phyloP scores from a whole-genome alignment of 92 coral and sea anemone genomes.

The Heliopora coerulea region DNA sequence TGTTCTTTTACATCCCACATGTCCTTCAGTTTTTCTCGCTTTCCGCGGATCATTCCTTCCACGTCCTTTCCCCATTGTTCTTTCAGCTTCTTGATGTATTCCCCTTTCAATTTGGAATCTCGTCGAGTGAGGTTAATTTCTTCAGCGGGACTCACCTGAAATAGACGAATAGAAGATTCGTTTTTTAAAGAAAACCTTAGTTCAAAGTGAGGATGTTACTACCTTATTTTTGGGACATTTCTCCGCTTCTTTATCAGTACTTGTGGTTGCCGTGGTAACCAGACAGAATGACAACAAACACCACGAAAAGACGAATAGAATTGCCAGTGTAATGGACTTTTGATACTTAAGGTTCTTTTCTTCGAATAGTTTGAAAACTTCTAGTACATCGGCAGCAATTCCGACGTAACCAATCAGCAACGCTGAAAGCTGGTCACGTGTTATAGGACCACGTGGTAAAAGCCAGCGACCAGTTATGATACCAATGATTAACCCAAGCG shows the following conservation, averaged over 20 bases:
- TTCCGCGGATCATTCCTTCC: background rate
- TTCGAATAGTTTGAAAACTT: slow-evolving; percentile 88
- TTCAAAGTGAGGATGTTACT: background rate
- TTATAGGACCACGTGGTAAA: slow-evolving; percentile 90
- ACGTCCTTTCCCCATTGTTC: slow-evolving; percentile 69
- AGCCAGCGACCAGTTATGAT: slow-evolving; percentile 95
- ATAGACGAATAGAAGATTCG: background rate
- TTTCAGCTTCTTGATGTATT: slow-evolving; percentile 77
- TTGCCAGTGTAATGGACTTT: slow-evolving; percentile 75
- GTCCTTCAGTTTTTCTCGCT: slow-evolving; percentile 10
- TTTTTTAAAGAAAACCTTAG: background rate
- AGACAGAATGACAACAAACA: slow-evolving; percentile 92
- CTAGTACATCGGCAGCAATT: slow-evolving; percentile 95
- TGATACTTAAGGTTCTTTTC: slow-evolving; percentile 64
- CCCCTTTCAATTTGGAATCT: slow-evolving; percentile 73
- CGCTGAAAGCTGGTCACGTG: slow-evolving; percentile 99
- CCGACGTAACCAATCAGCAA: slow-evolving; percentile 95
- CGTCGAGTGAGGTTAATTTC: slow-evolving; percentile 64
- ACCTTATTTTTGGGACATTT: slow-evolving; percentile 83
- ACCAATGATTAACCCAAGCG: slow-evolving; percentile 85
- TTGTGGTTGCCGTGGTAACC: slow-evolving; percentile 99
- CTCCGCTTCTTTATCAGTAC: slow-evolving; percentile 79
- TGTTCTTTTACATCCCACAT: slow-evolving; percentile 11
- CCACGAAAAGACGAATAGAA: slow-evolving; percentile 87
- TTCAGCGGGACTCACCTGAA: slow-evolving; percentile 76